These are phyloP conservation scores for Venustoraphidia nigricollis DNA, from an alignment of 2,888 invertebrate genomes.

Conservation along the genomic window DNA sequence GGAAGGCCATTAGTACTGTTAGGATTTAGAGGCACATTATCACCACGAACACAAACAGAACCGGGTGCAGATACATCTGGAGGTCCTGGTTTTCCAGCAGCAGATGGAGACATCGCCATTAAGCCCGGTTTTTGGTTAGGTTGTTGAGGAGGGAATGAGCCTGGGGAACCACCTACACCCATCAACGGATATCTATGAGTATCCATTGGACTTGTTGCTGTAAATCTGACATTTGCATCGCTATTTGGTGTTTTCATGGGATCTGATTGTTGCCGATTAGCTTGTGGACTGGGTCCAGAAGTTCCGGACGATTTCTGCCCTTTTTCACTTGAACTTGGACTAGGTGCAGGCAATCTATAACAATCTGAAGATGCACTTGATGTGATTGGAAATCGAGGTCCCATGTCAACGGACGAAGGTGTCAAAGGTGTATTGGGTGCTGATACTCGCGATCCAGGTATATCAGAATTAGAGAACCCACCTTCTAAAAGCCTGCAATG, in stretches of 20 bases:
- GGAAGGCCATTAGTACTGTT: conserved; percentile 39
- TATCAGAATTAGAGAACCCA: conserved; percentile 1
- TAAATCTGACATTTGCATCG: conserved; percentile 14
- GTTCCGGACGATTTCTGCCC: conserved; percentile 14
- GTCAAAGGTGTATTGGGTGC: conserved; percentile 34
- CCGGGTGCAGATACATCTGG: conserved; percentile 19
- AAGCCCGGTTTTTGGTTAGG: conserved; percentile 27
- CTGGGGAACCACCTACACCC: conserved; percentile 35
- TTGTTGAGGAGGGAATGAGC: conserved; percentile 23
- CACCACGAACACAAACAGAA: conserved; percentile 32
- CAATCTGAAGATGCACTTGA: conserved; percentile 25
- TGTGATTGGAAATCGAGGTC: conserved; percentile 27
- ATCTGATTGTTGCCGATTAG: not conserved
- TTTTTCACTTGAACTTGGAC: conserved; percentile 28
- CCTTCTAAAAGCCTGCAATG: conserved; percentile 33
- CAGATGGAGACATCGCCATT: conserved; percentile 28
- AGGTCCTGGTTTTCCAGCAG: conserved; percentile 25
- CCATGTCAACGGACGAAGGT: conserved; percentile 31
- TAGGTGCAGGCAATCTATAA: conserved; percentile 31
- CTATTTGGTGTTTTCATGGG: conserved; percentile 2
- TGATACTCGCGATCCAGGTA: conserved; percentile 19
- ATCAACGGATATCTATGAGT: conserved; percentile 28
- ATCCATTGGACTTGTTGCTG: conserved; percentile 18
- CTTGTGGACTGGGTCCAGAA: conserved; percentile 11
- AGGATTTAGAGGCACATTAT: conserved; percentile 50